Conservation (phyloP, 2,797 vertebrate genomes). For the Pseudochirops corinnae region DNA sequence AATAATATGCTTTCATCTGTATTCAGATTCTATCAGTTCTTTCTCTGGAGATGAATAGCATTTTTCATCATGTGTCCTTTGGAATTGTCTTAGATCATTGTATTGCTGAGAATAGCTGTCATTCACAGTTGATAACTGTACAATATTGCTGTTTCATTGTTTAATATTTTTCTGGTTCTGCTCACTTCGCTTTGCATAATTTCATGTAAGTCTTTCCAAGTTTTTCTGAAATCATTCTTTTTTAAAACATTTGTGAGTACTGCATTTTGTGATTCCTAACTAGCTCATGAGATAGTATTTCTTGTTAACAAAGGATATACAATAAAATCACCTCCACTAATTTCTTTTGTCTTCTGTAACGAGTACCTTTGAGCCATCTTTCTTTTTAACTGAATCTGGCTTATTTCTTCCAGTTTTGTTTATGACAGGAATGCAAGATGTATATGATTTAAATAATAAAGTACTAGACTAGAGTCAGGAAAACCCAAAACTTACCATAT, state of each 20-base stretch:
- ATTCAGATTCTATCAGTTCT: background rate
- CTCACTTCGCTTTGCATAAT: background rate
- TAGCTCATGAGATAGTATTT: background rate
- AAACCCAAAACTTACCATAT: background rate
- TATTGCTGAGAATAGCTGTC: background rate
- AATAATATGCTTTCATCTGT: background rate
- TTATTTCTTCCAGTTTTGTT: background rate
- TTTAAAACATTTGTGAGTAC: background rate
- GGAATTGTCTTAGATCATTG: background rate
- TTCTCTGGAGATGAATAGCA: background rate
- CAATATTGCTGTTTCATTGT: background rate
- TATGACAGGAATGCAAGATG: background rate
- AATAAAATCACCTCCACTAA: background rate
- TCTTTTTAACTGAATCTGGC: background rate
- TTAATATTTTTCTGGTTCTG: background rate
- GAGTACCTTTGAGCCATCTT: background rate
- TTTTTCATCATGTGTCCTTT: background rate
- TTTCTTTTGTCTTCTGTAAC: background rate
- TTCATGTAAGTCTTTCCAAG: background rate
- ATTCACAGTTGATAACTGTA: background rate
- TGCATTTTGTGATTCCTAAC: background rate
- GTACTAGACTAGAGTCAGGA: no score
- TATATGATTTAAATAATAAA: background rate
- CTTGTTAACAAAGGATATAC: background rate
- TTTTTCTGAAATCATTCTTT: background rate